Conservation (phyloP, 2,797 vertebrate genomes). For the Scolopax bukidnonensis region DNA sequence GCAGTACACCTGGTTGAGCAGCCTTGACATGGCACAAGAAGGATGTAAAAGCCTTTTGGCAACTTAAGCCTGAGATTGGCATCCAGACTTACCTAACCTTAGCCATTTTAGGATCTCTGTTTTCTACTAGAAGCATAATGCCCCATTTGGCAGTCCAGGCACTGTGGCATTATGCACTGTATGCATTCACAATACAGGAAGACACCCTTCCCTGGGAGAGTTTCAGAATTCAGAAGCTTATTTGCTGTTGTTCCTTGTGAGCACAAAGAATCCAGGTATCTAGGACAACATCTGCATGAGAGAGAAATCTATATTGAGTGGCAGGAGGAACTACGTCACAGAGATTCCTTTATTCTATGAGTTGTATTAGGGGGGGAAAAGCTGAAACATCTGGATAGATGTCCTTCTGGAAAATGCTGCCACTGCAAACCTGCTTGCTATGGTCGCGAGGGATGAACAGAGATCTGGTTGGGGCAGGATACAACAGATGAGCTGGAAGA, state of each 20-base stretch:
- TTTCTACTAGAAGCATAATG: not conserved
- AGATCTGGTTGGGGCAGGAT: not conserved
- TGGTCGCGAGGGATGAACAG: not conserved
- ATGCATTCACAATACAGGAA: not conserved
- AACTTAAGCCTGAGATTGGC: not conserved
- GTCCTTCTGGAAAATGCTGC: not conserved
- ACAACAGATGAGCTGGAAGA: rapidly evolving
- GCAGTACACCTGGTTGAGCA: not conserved
- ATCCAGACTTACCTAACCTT: not conserved
- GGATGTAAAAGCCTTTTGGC: not conserved
- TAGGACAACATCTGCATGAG: not conserved
- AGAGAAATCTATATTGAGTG: not conserved
- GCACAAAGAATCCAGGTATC: not conserved
- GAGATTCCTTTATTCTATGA: not conserved
- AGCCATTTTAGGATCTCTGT: not conserved
- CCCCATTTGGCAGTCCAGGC: not conserved
- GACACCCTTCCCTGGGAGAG: not conserved
- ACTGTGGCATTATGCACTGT: not conserved
- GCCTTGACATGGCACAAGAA: not conserved
- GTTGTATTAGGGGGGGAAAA: not conserved
- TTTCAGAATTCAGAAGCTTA: not conserved
- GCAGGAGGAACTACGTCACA: not conserved
- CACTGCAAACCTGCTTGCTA: not conserved
- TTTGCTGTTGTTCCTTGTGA: not conserved
- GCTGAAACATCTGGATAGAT: no score